Evolutionary conservation across 2,797 vertebrate genomes (phyloP).

Genomic region (Gobio occitaniae): DNA sequence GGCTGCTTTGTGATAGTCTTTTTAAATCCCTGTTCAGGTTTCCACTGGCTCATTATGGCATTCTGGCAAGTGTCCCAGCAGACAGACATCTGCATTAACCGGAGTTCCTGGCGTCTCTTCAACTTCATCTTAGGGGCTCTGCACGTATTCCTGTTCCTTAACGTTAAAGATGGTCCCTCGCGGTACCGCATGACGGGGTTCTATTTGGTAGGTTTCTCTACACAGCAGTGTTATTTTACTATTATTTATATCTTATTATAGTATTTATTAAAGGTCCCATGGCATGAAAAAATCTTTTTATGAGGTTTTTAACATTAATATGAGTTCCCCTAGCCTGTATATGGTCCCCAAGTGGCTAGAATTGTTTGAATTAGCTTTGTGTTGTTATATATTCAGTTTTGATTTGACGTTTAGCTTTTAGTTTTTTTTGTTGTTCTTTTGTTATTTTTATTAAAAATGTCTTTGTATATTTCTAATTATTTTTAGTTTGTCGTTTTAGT

Average conservation of each 20-base stretch:
- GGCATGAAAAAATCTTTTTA: too few relatives aligned
- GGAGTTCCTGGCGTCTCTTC: constrained; percentile 83
- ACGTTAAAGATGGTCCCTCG: constrained; percentile 82
- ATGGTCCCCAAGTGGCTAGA: too few relatives aligned
- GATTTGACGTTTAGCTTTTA: not conserved
- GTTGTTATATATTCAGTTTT: not conserved
- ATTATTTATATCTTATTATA: not conserved
- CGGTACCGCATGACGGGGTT: constrained; percentile 81
- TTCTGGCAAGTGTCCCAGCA: constrained; percentile 92
- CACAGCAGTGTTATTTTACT: not conserved
- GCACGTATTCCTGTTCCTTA: constrained; percentile 87
- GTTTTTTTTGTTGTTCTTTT: too few relatives aligned
- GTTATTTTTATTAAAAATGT: too few relatives aligned
- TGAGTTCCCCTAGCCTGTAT: too few relatives aligned
- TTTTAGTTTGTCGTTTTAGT: not conserved
- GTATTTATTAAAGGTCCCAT: not conserved
- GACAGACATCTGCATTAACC: constrained; percentile 80
- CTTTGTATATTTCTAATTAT: not conserved
- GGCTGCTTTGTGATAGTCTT: constrained; percentile 30
- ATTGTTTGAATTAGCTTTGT: not conserved
- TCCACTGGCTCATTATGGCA: constrained; percentile 87
- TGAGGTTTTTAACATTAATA: too few relatives aligned
- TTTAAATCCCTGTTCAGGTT: constrained; percentile 69
- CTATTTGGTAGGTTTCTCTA: constrained; percentile 79
- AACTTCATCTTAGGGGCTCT: constrained; percentile 83